Base-by-base conservation (phyloP, 1,140 invertebrate genomes). In the Lepeophtheirus salmonis region DNA sequence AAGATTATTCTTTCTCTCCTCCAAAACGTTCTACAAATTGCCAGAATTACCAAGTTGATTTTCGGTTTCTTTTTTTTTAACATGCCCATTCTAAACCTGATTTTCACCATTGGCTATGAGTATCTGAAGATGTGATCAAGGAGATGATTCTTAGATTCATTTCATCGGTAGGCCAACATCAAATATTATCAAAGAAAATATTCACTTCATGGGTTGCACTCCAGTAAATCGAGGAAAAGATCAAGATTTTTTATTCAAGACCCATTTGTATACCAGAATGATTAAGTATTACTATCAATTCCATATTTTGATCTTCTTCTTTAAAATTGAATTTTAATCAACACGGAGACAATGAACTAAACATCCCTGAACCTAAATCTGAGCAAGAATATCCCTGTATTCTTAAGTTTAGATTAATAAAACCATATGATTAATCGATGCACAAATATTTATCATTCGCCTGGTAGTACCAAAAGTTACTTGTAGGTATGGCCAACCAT, bases 381-480 rank as follows among this genome's bases (percentile, higher is more conserved):
- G 65, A 65, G 77, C 76, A 77, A 66, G 72, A 67, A 64, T 41
- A 41, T 41, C 30, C 30, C 30, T 41, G 6, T 10, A 94, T 82
- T 70, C 86, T 83, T 17, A 95, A 0, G 71, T 70, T 63, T 79
- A 75, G 16, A 95, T 73, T 21, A 95, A 73, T 68, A 92, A 89
- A 17, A 89, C 90, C 78, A 91, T 83, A 70, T 97, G 91, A 21
- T 90, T 74, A 0, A 89, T 89, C n/a, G 89, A 86, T 21, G 95
- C 71, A 1, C 87, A 83, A 3, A 84, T 80, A 71, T 91, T 84
- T 2, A 89, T 86, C 78, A 92, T 84, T 60, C 86, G 76, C 64
- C 84, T 79, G 2, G 90, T 84, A 6, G 89, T 86, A 54, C 83
- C 83, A 20, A 94, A 85, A 2, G 96, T 83, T 64, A 91, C 84